phyloP scores from a whole-genome alignment of 2,888 invertebrate species.

The Melitaea athalia region DNA sequence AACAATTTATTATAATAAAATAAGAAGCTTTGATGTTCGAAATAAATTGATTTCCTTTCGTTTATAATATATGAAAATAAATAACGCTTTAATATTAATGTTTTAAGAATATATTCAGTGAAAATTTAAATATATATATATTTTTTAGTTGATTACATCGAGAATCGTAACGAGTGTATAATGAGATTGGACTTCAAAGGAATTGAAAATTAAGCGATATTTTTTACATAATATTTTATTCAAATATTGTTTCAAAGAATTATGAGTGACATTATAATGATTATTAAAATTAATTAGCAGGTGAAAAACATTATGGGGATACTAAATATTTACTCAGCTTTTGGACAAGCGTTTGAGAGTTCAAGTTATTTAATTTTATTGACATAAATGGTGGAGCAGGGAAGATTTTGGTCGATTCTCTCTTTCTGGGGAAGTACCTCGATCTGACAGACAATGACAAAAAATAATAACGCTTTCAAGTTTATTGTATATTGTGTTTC shows the following conservation, averaged over 20 bases:
- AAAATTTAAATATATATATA: neutral
- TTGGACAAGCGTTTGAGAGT: too few relatives aligned
- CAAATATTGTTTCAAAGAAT: neutral
- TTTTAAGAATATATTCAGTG: neutral
- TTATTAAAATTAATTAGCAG: too few relatives aligned
- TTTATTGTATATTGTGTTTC: too few relatives aligned
- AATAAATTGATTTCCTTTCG: neutral
- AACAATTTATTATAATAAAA: neutral
- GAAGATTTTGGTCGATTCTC: too few relatives aligned
- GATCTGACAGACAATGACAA: too few relatives aligned
- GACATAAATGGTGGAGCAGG: too few relatives aligned
- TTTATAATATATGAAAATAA: neutral
- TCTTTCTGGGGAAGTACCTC: too few relatives aligned
- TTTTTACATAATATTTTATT: neutral
- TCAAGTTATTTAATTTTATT: too few relatives aligned
- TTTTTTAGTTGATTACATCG: neutral
- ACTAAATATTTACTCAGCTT: too few relatives aligned
- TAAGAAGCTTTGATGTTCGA: neutral
- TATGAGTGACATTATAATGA: neutral
- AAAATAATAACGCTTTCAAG: too few relatives aligned
- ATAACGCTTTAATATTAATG: neutral
- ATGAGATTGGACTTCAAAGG: conserved; percentile 6
- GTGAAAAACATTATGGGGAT: too few relatives aligned
- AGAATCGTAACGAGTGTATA: neutral
- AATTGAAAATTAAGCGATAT: neutral